Percentiles rank a stretch among this genome's conserved stretches.
These are phyloP conservation scores for Calypte anna DNA, from an alignment of 2,113 vertebrate genomes.

Conservation along the genomic window DNA sequence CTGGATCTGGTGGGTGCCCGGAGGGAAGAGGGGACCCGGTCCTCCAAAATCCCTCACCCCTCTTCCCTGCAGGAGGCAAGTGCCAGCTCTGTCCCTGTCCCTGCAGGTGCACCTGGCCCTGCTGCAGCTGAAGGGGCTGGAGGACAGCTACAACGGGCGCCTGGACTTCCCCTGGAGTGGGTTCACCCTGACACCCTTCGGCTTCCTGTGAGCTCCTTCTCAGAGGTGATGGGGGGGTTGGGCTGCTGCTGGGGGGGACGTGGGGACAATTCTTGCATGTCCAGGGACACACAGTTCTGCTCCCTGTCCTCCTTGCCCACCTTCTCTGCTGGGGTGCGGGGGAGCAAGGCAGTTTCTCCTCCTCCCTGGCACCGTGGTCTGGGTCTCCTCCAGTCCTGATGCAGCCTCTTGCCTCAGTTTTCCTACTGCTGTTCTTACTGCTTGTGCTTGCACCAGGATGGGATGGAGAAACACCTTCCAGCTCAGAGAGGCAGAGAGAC, in stretches of 20 bases:
- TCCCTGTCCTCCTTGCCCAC: not conserved
- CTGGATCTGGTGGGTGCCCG: fast-evolving
- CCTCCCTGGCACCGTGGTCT: fast-evolving
- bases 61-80: fast-evolving
- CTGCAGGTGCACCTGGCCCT: constrained; percentile 86
- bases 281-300: not conserved
- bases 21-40: not conserved
- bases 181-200: constrained; percentile 85
- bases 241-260: not conserved
- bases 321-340: not conserved
- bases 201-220: constrained; percentile 87
- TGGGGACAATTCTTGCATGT: not conserved
- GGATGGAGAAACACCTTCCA: not conserved
- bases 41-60: not conserved
- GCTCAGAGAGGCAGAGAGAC: not conserved
- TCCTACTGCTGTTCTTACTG: not conserved
- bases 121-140: constrained; percentile 92
- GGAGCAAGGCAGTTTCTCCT: not conserved
- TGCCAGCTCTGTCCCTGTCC: constrained; percentile 5
- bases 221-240: not conserved
- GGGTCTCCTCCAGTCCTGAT: not conserved
- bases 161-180: constrained; percentile 77
- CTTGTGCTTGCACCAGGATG: no score
- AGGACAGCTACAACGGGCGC: constrained; percentile 86
- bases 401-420: not conserved